Evolutionary conservation across 2,113 vertebrate genomes (phyloP).

Genomic region (Phalacrocorax pelagicus): DNA sequence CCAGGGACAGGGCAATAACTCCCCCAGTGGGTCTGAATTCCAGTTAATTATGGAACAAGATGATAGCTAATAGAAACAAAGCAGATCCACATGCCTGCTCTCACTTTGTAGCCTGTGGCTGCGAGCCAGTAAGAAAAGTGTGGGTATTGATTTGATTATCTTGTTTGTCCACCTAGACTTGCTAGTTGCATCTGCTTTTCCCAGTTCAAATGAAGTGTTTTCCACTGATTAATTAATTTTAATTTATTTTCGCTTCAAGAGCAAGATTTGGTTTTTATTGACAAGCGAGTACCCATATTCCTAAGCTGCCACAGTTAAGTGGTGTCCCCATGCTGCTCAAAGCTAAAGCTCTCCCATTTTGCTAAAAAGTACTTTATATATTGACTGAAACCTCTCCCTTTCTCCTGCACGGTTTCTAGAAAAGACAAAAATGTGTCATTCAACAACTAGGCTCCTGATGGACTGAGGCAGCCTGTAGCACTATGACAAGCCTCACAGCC

Average conservation of each 20-base stretch:
- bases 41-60: constrained; percentile 24
- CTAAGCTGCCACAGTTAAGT: not conserved
- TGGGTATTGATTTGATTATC: constrained; percentile 65
- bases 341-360: not conserved
- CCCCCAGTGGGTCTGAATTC: constrained; percentile 8
- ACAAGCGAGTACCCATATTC: not conserved
- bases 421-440: not conserved
- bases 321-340: not conserved
- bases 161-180: constrained; percentile 64
- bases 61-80: constrained; percentile 9
- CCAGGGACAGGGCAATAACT: not conserved
- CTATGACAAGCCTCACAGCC: not conserved
- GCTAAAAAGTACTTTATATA: not conserved
- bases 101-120: constrained; percentile 43
- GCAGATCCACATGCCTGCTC: not conserved
- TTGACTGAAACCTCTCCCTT: not conserved
- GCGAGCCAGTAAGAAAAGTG: constrained; percentile 22
- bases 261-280: constrained; percentile 53
- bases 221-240: constrained; percentile 54
- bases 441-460: not conserved
- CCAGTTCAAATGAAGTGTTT: constrained; percentile 59
- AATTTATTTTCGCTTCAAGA: constrained; percentile 58
- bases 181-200: constrained; percentile 45
- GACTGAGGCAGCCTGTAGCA: not conserved
- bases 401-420: not conserved